Evolutionary conservation across 2,797 vertebrate genomes (phyloP), one percentile per base, ranked within the genome.

Genomic region (Sardinella longiceps): DNA sequence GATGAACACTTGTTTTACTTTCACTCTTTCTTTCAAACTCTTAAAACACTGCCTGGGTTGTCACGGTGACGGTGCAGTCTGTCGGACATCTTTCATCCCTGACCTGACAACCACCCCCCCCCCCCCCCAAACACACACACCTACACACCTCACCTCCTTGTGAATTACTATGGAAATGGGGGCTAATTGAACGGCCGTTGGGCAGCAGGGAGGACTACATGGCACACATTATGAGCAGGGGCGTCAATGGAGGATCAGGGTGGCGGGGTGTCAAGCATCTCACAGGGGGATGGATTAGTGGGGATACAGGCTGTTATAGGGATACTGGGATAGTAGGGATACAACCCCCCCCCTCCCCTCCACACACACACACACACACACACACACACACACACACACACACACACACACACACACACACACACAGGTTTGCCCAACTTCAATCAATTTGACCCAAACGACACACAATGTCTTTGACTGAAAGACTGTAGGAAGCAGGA

Each of bases 181-280:
- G 94, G 94, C 95, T 95, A 96, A 95, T 96, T 96, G 95, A 95
- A 95, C 94, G 94, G 94, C 92, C 88, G 89, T 92, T 91, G 92
- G 93, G 93, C 95, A 95, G 95, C 94, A 91, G 93, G 93, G 92
- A 94, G 94, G 94, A 95, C 95, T 95, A 95, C 94, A 95, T 92
- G 92, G 93, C 93, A 93, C 95, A 95, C 95, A 95, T 96, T 95
- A 95, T 94, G 94, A 95, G 33, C 96, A 94, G 95, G 95, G 93
- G 93, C 92, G 88, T 88, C 92, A 93, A 94, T 94, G 51, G 23
- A 23, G 51, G 51, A 93, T 93, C 93, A 92, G 46, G 12, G 46
- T 10, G 80, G 91, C 6, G 89, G 92, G 94, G 95, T 95, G 95
- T 95, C 93, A 92, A 88, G 88, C 88, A 89, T 89, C 87, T 90